Evolutionary conservation across 2,113 vertebrate species (phyloP).

Genomic region (Oncorhynchus tshawytscha): DNA sequence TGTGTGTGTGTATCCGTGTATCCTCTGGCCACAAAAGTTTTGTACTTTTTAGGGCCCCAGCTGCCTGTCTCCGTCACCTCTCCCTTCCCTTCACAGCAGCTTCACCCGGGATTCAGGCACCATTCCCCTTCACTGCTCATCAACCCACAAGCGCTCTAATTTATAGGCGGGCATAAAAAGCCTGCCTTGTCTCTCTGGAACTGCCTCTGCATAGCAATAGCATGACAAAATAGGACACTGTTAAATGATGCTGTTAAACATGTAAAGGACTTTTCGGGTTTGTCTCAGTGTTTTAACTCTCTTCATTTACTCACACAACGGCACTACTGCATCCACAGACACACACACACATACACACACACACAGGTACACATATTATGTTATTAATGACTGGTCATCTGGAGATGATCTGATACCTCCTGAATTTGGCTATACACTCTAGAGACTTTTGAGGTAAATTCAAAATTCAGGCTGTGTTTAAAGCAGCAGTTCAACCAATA

Average conservation of each 20-base stretch:
- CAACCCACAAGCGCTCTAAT: conserved; percentile 66
- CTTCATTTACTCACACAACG: conserved; percentile 9
- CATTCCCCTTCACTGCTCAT: conserved; percentile 75
- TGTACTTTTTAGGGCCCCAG: conserved; percentile 8
- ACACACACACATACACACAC: neutral
- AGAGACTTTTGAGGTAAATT: neutral
- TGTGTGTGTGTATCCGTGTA: conserved; percentile 34
- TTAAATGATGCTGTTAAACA: conserved; percentile 62
- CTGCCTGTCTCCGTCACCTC: conserved; percentile 6
- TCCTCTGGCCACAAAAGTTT: conserved; percentile 40
- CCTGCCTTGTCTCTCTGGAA: conserved; percentile 57
- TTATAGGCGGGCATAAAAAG: conserved; percentile 73
- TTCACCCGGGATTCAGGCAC: conserved; percentile 38
- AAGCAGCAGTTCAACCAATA: no score
- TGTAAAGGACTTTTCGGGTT: conserved; percentile 48
- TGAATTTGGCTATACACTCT: conserved; percentile 23
- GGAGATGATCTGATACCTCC: neutral
- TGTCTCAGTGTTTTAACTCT: conserved; percentile 11
- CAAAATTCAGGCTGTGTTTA: no score
- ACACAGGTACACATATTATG: conserved; percentile 11
- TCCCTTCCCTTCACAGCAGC: conserved; percentile 5
- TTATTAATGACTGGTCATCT: conserved; percentile 8
- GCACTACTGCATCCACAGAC: neutral
- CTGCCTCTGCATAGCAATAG: conserved; percentile 51
- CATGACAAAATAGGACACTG: conserved; percentile 69